Conservation (phyloP, 2,113 vertebrate genomes). For the Eptatretus burgeri region DNA sequence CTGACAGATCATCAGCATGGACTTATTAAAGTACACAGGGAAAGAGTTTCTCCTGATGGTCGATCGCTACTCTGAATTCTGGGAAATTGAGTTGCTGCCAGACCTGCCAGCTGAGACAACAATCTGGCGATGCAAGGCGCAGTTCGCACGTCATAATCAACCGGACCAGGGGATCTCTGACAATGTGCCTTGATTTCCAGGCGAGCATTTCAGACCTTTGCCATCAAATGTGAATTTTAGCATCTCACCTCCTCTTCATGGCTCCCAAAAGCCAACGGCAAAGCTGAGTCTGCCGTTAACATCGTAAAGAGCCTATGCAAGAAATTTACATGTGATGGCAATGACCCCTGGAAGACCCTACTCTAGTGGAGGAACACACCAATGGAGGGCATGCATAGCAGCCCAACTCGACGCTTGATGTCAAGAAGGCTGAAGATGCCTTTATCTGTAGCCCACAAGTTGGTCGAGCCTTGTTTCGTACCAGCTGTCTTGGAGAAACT, state of each 20-base stretch:
- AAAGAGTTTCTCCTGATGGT: not conserved
- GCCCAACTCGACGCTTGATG: not conserved
- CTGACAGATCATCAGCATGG: slow-evolving; percentile 1
- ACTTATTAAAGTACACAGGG: not conserved
- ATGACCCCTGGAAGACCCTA: not conserved
- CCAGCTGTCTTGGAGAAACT: no score
- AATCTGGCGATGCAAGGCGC: not conserved
- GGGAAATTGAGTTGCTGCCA: not conserved
- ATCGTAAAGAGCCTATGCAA: not conserved
- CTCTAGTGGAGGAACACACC: not conserved
- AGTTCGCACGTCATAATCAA: not conserved
- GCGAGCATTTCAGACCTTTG: not conserved
- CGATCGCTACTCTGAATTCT: not conserved
- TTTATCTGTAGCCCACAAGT: no score
- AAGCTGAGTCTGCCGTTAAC: not conserved
- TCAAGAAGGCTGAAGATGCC: not conserved
- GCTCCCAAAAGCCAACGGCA: not conserved
- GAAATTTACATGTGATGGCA: not conserved
- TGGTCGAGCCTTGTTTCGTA: no score
- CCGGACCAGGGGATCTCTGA: not conserved
- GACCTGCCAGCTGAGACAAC: not conserved
- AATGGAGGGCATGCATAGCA: not conserved
- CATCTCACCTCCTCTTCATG: not conserved
- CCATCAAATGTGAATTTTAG: not conserved
- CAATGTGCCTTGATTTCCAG: not conserved